These are phyloP conservation scores for Stichopus chloronotus DNA, from an alignment of 35 echinoderm and acorn worm genomes.

Conservation along the genomic window DNA sequence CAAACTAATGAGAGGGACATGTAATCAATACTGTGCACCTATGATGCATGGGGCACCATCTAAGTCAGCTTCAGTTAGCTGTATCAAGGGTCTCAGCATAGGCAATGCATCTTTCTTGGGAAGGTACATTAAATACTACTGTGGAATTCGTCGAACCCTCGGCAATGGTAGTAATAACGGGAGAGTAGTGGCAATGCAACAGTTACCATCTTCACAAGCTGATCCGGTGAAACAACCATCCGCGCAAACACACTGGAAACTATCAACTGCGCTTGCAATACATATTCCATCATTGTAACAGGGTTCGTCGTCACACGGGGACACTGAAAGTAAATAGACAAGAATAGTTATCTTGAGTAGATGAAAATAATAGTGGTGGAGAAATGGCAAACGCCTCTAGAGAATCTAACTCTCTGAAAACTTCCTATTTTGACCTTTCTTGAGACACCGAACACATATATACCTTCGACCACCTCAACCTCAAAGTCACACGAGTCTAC, in stretches of 20 bases:
- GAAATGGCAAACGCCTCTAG: not conserved
- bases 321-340: not conserved
- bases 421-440: not conserved
- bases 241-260: slow-evolving; percentile 16
- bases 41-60: too few species aligned
- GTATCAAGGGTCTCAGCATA: too few species aligned
- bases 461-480: not conserved
- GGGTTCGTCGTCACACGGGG: slow-evolving; percentile 19
- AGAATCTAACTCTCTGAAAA: not conserved
- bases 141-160: too few species aligned
- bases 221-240: slow-evolving; percentile 19
- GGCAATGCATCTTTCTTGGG: too few species aligned
- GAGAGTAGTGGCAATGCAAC: too few species aligned
- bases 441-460: not conserved
- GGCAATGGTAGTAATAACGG: too few species aligned
- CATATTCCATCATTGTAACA: slow-evolving; percentile 20
- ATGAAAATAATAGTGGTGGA: not conserved
- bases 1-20: too few species aligned
- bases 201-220: slow-evolving; percentile 32
- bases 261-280: not conserved
- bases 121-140: too few species aligned
- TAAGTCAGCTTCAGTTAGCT: too few species aligned
- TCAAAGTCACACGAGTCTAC: not conserved
- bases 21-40: too few species aligned
- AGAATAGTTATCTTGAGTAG: not conserved